Percentiles rank a stretch among this genome's conserved stretches.
Evolutionary conservation across 1,140 invertebrate genomes (phyloP).

Genomic region (Coenobita brevimanus): DNA sequence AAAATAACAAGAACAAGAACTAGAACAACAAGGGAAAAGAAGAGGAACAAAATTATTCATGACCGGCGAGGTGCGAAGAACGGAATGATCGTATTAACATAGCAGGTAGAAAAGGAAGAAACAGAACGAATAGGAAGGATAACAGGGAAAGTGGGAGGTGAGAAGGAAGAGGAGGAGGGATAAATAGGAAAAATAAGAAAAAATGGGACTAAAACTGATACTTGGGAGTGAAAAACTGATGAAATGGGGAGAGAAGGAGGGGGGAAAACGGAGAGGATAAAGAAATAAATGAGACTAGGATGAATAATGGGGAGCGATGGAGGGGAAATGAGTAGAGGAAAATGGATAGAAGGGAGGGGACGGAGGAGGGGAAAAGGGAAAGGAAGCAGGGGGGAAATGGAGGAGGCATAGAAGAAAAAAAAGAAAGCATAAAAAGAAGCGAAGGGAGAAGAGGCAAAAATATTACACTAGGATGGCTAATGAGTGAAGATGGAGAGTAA

Average conservation of each 20-base stretch:
- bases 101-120: too few species aligned
- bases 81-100: too few species aligned
- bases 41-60: too few species aligned
- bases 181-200: neutral
- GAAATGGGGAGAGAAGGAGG: neutral
- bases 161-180: neutral
- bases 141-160: neutral
- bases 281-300: neutral
- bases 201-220: neutral
- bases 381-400: neutral
- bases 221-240: neutral
- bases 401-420: too few species aligned
- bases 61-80: too few species aligned
- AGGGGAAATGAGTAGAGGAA: neutral
- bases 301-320: neutral
- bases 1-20: too few species aligned
- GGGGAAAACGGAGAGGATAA: neutral
- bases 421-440: too few species aligned
- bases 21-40: too few species aligned
- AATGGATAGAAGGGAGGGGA: neutral
- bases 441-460: too few species aligned
- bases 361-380: neutral
- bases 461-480: too few species aligned
- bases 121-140: too few species aligned
- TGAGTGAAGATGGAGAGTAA: too few species aligned